A percentile compares a stretch with the other conserved stretches of the same genome.
phyloP scores from a whole-genome alignment of 2,888 invertebrate genomes.

The Colostygia pectinataria region DNA sequence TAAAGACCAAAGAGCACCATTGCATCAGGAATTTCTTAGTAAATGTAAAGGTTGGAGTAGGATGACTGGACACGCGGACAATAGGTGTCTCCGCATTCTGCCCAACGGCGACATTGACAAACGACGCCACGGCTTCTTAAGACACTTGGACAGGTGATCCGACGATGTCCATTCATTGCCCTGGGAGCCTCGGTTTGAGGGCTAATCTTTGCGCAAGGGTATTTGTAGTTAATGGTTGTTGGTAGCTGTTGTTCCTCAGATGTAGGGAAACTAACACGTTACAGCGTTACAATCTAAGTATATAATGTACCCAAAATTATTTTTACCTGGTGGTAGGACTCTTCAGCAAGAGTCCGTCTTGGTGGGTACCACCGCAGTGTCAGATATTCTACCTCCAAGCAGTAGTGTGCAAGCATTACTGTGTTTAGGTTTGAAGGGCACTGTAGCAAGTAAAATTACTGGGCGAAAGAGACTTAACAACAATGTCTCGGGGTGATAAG shows the following conservation, averaged over 20 bases:
- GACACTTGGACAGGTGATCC: constrained; percentile 74
- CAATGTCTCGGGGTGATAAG: too few species aligned
- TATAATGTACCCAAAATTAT: too few species aligned
- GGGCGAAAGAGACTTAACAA: too few species aligned
- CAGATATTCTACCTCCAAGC: too few species aligned
- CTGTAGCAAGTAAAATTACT: too few species aligned
- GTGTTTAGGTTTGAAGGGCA: too few species aligned
- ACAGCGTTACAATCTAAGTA: neutral
- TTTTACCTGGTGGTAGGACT: too few species aligned
- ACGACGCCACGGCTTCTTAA: constrained; percentile 56
- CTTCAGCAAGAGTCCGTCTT: too few species aligned
- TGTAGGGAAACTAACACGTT: constrained; percentile 1
- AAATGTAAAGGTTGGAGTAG: constrained; percentile 51
- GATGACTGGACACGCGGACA: constrained; percentile 54
- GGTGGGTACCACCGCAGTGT: too few species aligned
- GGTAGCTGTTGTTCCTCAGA: constrained; percentile 13
- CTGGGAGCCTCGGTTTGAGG: constrained; percentile 46
- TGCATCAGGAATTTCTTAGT: constrained; percentile 32
- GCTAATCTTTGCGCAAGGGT: constrained; percentile 42
- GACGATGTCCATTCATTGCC: constrained; percentile 63
- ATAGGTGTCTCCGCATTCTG: constrained; percentile 58
- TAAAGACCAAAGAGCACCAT: constrained; percentile 23
- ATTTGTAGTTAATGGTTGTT: constrained; percentile 32
- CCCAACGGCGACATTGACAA: constrained; percentile 64
- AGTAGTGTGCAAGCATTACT: too few species aligned